Evolutionary conservation across 2,797 vertebrate genomes (phyloP).

Genomic region (Erpetoichthys calabaricus): DNA sequence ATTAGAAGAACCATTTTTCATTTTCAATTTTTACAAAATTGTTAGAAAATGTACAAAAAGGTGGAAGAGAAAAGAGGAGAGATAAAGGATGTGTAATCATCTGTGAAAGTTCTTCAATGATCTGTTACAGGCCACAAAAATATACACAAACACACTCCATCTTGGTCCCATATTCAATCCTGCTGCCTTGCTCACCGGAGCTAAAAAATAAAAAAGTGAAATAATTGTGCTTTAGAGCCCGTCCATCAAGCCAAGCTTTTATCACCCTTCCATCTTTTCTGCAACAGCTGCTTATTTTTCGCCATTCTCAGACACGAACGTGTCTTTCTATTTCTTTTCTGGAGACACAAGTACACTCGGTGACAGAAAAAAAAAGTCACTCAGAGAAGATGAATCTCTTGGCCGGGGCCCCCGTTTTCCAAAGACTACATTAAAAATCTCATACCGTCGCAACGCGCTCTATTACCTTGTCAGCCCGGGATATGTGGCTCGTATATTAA

Average conservation of each 20-base stretch:
- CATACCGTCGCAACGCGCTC: conserved; percentile 1
- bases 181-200: no score
- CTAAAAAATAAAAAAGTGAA: conserved; percentile 14
- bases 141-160: no score
- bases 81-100: background rate
- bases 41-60: no score
- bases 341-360: background rate
- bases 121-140: background rate
- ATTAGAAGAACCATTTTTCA: no score
- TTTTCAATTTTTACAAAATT: no score
- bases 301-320: background rate
- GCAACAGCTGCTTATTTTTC: background rate
- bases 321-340: background rate
- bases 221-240: conserved; percentile 72
- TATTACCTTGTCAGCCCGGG: background rate
- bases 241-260: conserved; percentile 54
- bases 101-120: background rate
- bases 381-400: background rate
- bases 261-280: conserved; percentile 23
- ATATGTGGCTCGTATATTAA: conserved; percentile 3
- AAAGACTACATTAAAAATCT: conserved; percentile 4
- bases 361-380: background rate
- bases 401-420: background rate
- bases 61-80: background rate
- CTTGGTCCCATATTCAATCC: no score